Conservation (phyloP, 2,113 vertebrate species). For the Deroptyus accipitrinus region DNA sequence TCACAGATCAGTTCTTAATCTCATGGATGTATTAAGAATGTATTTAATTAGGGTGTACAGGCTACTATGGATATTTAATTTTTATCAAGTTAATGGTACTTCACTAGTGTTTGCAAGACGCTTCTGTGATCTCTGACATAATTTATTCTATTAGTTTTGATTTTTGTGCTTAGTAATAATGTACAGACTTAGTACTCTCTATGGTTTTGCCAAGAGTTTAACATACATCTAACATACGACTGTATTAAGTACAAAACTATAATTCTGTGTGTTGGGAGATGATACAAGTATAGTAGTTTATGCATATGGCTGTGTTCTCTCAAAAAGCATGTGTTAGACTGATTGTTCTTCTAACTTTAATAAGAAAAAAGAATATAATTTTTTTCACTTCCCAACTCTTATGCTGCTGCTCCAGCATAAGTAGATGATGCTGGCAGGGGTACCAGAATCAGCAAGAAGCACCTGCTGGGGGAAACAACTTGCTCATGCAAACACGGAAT, state of each 20-base stretch:
- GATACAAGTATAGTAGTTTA: not conserved
- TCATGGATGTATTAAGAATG: not conserved
- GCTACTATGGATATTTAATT: not conserved
- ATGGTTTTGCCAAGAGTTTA: not conserved
- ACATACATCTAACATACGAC: not conserved
- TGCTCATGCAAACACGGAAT: not conserved
- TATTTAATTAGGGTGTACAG: not conserved
- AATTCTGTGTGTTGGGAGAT: not conserved
- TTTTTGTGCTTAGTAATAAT: not conserved
- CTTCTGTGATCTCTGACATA: not conserved
- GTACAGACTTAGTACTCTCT: accelerated
- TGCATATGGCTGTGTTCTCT: not conserved
- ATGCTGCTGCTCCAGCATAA: not conserved
- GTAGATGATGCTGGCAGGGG: not conserved
- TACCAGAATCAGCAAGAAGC: not conserved
- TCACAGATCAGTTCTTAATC: not conserved
- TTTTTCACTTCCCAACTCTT: not conserved
- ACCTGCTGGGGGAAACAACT: not conserved
- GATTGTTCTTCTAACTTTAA: not conserved
- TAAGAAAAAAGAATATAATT: not conserved
- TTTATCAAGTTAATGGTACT: not conserved
- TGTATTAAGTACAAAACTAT: not conserved
- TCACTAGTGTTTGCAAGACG: not conserved
- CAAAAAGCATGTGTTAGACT: not conserved
- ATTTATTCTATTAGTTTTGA: not conserved